Conservation (phyloP, 2,797 vertebrate species). For the Trachops cirrhosus region DNA sequence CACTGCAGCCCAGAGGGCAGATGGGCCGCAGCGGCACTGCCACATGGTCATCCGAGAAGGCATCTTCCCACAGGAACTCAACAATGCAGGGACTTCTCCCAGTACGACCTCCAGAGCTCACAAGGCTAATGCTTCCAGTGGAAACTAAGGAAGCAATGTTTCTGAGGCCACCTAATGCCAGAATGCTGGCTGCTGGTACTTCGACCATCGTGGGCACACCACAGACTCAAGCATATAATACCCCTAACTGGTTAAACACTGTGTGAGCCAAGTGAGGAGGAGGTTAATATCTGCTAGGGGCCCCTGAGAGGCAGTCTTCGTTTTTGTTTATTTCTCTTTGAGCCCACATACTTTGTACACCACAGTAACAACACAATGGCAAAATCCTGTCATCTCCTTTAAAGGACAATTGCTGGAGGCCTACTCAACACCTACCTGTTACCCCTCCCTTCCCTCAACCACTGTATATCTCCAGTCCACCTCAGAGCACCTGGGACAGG, state of each 20-base stretch:
- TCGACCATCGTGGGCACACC: slow-evolving; percentile 22
- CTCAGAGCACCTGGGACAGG: background rate
- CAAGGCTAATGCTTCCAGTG: slow-evolving; percentile 35
- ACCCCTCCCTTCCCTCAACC: background rate
- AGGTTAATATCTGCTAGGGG: slow-evolving; percentile 35
- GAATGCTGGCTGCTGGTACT: slow-evolving; percentile 45
- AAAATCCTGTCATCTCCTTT: background rate
- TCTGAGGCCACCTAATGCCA: slow-evolving; percentile 50
- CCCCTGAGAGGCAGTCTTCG: slow-evolving; percentile 38
- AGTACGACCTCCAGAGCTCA: background rate
- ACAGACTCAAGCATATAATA: slow-evolving; percentile 25
- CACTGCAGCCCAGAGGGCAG: background rate
- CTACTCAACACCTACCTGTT: background rate
- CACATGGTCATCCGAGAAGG: background rate
- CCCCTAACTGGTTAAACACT: slow-evolving; percentile 52
- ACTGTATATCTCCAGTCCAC: background rate
- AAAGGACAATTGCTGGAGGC: background rate
- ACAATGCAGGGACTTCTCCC: background rate
- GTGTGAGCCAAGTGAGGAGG: slow-evolving; percentile 52
- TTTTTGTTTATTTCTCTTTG: slow-evolving; percentile 48
- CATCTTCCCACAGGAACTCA: background rate
- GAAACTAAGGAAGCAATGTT: slow-evolving; percentile 49
- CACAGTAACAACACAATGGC: slow-evolving; percentile 18
- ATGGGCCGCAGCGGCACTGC: background rate
- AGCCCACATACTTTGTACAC: slow-evolving; percentile 28